These are phyloP conservation scores for Dastarcus helophoroides DNA, from an alignment of 2,888 invertebrate species.

Conservation along the genomic window DNA sequence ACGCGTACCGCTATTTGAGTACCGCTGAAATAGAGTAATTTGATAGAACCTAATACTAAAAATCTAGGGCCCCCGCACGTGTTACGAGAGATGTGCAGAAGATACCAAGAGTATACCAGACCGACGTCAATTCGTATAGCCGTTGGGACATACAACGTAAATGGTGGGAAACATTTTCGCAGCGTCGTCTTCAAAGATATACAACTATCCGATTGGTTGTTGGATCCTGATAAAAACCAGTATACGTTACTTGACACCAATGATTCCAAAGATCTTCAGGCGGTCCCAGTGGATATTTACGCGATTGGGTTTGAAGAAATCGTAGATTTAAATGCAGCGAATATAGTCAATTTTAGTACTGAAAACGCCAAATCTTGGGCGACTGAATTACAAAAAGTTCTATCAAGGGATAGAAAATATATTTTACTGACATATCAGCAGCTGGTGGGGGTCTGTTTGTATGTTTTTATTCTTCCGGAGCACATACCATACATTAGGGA, in stretches of 20 bases:
- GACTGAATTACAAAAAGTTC: slow-evolving; percentile 83
- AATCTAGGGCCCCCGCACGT: slow-evolving; percentile 64
- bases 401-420: slow-evolving; percentile 74
- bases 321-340: slow-evolving; percentile 95
- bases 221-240: slow-evolving; percentile 66
- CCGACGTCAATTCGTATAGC: slow-evolving; percentile 65
- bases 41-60: neutral
- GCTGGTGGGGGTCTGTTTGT: slow-evolving; percentile 93
- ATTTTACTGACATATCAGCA: slow-evolving; percentile 88
- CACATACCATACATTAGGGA: slow-evolving; percentile 83
- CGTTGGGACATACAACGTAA: slow-evolving; percentile 97
- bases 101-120: slow-evolving; percentile 66
- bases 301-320: slow-evolving; percentile 99
- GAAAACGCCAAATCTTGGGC: slow-evolving; percentile 94
- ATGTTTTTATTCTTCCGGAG: slow-evolving; percentile 84
- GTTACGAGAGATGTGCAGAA: slow-evolving; percentile 72
- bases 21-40: too few relatives aligned
- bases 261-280: slow-evolving; percentile 34
- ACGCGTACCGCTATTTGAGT: too few relatives aligned
- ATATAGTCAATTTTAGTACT: slow-evolving; percentile 90
- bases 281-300: slow-evolving; percentile 77
- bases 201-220: slow-evolving; percentile 76
- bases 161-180: slow-evolving; percentile 96
- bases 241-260: slow-evolving; percentile 37
- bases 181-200: slow-evolving; percentile 90